Evolutionary conservation across 64 coral and sea anemone species (phyloP).

Genomic region (Stichodactyla helianthus): DNA sequence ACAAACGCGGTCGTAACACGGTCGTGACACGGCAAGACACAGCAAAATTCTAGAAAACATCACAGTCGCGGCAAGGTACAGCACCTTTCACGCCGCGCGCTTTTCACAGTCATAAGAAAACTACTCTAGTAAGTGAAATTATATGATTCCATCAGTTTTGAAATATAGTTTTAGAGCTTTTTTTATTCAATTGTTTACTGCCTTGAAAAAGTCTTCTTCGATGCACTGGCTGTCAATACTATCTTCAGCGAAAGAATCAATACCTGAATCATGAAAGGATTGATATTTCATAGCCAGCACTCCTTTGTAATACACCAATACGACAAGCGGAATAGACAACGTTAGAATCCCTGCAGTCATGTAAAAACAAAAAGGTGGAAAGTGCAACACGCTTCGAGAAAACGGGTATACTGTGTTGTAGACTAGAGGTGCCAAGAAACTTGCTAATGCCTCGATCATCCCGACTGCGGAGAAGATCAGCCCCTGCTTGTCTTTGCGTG

Average conservation of each 20-base stretch:
- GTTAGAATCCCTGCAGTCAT: slow-evolving; percentile 34
- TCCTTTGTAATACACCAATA: background rate
- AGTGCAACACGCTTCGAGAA: slow-evolving; percentile 24
- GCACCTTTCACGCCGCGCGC: too few species aligned
- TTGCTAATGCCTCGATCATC: slow-evolving; percentile 26
- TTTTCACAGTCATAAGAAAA: too few species aligned
- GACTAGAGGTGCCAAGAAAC: slow-evolving; percentile 17
- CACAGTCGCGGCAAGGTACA: too few species aligned
- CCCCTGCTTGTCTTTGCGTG: slow-evolving; percentile 30
- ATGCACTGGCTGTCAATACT: background rate
- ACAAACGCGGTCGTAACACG: too few species aligned
- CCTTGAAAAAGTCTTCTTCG: background rate
- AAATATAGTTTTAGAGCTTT: too few species aligned
- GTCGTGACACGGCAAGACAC: too few species aligned
- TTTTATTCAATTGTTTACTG: background rate
- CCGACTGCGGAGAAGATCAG: slow-evolving; percentile 42
- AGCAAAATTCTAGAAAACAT: too few species aligned
- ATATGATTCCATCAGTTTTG: too few species aligned
- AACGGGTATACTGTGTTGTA: slow-evolving; percentile 47
- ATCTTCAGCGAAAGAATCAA: background rate
- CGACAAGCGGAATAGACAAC: background rate
- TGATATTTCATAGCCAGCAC: background rate
- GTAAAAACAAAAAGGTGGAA: slow-evolving; percentile 55
- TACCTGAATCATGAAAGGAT: background rate
- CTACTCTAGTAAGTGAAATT: too few species aligned